phyloP scores from a whole-genome alignment of 2,888 invertebrate genomes.

The Ormyrus labotus region DNA sequence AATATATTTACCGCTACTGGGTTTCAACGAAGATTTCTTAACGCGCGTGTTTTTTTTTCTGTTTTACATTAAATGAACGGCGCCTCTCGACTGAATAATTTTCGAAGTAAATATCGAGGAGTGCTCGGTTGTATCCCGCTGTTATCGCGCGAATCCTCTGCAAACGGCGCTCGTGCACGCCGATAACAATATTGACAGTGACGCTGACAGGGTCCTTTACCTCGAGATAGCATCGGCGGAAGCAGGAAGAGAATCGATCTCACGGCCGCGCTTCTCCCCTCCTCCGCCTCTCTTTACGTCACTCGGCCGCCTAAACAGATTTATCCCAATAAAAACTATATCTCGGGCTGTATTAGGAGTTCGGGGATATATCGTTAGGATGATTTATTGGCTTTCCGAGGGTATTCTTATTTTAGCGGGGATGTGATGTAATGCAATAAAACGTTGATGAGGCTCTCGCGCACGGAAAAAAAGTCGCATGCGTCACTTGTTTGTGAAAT shows the following conservation, averaged over 20 bases:
- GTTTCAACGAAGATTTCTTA: no score
- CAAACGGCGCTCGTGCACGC: conserved; percentile 1
- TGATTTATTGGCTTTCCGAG: no score
- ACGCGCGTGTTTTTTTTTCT: no score
- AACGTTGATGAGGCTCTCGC: neutral
- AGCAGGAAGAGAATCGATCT: conserved; percentile 25
- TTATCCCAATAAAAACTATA: conserved; percentile 7
- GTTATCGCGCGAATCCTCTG: neutral
- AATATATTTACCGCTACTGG: no score
- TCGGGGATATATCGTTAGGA: no score
- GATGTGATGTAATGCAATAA: neutral
- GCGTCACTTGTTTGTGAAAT: neutral
- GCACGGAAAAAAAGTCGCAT: neutral
- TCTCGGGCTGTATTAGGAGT: neutral
- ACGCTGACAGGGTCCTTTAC: conserved; percentile 29
- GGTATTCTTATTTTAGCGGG: no score
- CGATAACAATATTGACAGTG: conserved; percentile 34
- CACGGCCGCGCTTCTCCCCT: neutral
- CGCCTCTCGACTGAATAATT: no score
- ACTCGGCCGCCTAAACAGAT: conserved; percentile 10
- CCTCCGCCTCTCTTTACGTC: neutral
- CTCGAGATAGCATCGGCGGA: conserved; percentile 27
- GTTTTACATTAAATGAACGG: no score
- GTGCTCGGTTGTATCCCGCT: neutral
- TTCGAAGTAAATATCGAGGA: no score